phyloP scores from a whole-genome alignment of 2,888 invertebrate species.

The Tribolium freemani region DNA sequence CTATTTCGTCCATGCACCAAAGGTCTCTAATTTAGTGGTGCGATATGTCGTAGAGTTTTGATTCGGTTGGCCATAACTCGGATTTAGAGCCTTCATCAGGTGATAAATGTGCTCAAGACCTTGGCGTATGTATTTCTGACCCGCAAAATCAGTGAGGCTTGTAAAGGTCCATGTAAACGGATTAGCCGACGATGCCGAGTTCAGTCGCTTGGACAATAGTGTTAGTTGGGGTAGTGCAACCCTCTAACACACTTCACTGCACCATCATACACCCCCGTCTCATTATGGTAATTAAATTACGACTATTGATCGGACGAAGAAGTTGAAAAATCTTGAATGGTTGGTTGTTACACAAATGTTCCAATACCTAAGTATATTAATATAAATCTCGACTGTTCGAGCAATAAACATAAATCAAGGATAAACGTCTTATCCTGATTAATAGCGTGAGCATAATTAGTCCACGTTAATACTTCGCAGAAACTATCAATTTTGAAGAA shows the following conservation, averaged over 20 bases:
- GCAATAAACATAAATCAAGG: slow-evolving; percentile 41
- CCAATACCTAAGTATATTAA: slow-evolving; percentile 15
- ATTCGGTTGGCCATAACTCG: not conserved
- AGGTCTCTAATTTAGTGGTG: not conserved
- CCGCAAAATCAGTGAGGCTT: slow-evolving; percentile 63
- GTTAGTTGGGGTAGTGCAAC: slow-evolving; percentile 60
- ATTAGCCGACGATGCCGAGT: slow-evolving; percentile 63
- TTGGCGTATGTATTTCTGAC: slow-evolving; percentile 48
- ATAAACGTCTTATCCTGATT: slow-evolving; percentile 36
- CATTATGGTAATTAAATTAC: slow-evolving; percentile 63
- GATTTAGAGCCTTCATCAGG: not conserved
- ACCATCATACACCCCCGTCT: slow-evolving; percentile 55
- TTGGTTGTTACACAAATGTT: slow-evolving; percentile 11
- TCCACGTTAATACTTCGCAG: slow-evolving; percentile 43
- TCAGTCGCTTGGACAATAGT: slow-evolving; percentile 66
- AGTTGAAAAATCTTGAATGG: not conserved
- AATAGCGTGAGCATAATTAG: slow-evolving; percentile 39
- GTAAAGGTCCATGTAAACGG: slow-evolving; percentile 66
- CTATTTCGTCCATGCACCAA: not conserved
- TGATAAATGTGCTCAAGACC: slow-evolving; percentile 15
- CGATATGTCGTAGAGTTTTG: not conserved
- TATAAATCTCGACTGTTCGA: slow-evolving; percentile 18
- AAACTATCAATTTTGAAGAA: slow-evolving; percentile 40
- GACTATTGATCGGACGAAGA: slow-evolving; percentile 51
- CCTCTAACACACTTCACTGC: slow-evolving; percentile 62